These are phyloP conservation scores for Erannis defoliaria DNA, from an alignment of 2,888 invertebrate species.

Conservation along the genomic window DNA sequence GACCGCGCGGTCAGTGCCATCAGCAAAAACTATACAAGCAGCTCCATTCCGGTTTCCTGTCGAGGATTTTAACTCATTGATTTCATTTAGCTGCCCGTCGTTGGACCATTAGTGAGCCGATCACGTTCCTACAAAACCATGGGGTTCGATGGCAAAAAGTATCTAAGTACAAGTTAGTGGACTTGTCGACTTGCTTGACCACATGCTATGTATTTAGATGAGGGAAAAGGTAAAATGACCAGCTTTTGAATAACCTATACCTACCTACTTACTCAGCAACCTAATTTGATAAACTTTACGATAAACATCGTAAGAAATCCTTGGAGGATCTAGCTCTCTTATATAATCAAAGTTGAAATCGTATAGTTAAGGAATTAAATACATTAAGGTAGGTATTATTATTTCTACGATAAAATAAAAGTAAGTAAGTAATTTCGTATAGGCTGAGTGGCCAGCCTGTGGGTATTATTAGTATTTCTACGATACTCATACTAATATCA, in stretches of 20 bases:
- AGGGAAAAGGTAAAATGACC: neutral
- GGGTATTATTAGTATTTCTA: too few species aligned
- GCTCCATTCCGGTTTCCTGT: slow-evolving; percentile 38
- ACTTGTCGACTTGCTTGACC: slow-evolving; percentile 17
- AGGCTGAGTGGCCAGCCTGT: too few species aligned
- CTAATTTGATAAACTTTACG: too few species aligned
- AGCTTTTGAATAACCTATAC: neutral
- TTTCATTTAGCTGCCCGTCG: slow-evolving; percentile 28
- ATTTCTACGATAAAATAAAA: too few species aligned
- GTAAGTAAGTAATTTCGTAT: too few species aligned
- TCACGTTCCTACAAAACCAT: slow-evolving; percentile 41
- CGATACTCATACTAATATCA: too few species aligned
- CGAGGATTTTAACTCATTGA: slow-evolving; percentile 37
- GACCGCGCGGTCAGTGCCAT: slow-evolving; percentile 36
- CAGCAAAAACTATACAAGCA: slow-evolving; percentile 38
- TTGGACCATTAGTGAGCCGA: slow-evolving; percentile 36
- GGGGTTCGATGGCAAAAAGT: slow-evolving; percentile 37
- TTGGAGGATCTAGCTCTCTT: too few species aligned
- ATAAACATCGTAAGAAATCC: too few species aligned
- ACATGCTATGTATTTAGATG: slow-evolving; percentile 11
- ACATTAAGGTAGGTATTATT: too few species aligned
- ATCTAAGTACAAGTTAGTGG: neutral
- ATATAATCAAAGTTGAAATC: too few species aligned
- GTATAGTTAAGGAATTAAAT: too few species aligned
- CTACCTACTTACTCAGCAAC: too few species aligned